Evolutionary conservation across 1,140 invertebrate species (phyloP).

Genomic region (Psilanteris sp.): DNA sequence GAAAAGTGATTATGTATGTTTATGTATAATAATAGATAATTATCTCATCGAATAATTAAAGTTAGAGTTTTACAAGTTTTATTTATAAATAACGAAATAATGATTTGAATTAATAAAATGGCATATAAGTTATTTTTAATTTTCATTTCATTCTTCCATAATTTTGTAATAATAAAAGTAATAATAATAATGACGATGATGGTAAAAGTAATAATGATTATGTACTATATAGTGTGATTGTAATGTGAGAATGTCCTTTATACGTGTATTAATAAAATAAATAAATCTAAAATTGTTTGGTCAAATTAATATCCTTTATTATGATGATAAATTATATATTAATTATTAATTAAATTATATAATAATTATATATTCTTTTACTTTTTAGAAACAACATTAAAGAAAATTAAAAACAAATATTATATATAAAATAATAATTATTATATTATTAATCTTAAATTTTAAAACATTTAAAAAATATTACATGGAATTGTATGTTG

Average conservation of each 20-base stretch:
- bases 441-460: no score
- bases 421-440: no score
- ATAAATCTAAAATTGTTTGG: background rate
- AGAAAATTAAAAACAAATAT: no score
- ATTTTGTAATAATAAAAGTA: slow-evolving; percentile 51
- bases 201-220: slow-evolving; percentile 25
- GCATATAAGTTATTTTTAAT: background rate
- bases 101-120: background rate
- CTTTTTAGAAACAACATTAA: no score
- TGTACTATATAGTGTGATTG: slow-evolving; percentile 65
- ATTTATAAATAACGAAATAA: background rate
- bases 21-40: slow-evolving; percentile 1
- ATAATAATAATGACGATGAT: slow-evolving; percentile 26
- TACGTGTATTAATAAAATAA: slow-evolving; percentile 65
- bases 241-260: slow-evolving; percentile 72
- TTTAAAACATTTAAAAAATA: no score
- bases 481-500: no score
- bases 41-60: background rate
- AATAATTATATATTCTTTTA: no score
- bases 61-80: background rate
- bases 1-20: background rate
- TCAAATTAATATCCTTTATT: no score
- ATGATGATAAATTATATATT: no score
- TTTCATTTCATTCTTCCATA: slow-evolving; percentile 66
- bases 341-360: no score